phyloP scores from a whole-genome alignment of 2,113 vertebrate genomes.

The Sebastes schlegelii region DNA sequence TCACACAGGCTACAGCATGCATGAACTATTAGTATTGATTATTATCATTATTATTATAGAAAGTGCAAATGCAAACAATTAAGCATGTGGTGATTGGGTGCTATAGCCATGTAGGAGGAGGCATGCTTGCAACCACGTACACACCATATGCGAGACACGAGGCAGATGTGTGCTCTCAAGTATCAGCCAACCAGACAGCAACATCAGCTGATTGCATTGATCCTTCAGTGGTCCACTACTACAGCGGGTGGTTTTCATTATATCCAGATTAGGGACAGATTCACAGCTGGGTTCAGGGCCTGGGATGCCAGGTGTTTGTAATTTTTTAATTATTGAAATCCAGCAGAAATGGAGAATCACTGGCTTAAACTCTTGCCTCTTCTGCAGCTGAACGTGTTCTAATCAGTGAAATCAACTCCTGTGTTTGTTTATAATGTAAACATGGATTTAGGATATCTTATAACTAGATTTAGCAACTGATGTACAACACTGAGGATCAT shows the following conservation, averaged over 20 bases:
- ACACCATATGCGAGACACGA: background rate
- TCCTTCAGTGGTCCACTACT: background rate
- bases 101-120: background rate
- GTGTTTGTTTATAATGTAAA: background rate
- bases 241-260: background rate
- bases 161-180: background rate
- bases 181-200: constrained; percentile 21
- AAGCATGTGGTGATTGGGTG: background rate
- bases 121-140: constrained; percentile 60
- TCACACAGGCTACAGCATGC: background rate
- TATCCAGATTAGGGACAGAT: background rate
- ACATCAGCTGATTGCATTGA: constrained; percentile 14
- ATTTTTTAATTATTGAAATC: background rate
- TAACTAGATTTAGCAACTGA: background rate
- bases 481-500: background rate
- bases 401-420: background rate
- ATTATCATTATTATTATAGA: no score
- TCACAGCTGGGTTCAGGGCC: background rate
- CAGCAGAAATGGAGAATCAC: background rate
- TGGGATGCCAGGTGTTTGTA: background rate
- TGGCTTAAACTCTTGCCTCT: no score
- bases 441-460: background rate
- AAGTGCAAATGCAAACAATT: background rate
- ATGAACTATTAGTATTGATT: background rate
- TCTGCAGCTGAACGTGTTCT: background rate